Evolutionary conservation across 2,113 vertebrate species (phyloP).

Genomic region (Sturnira hondurensis): DNA sequence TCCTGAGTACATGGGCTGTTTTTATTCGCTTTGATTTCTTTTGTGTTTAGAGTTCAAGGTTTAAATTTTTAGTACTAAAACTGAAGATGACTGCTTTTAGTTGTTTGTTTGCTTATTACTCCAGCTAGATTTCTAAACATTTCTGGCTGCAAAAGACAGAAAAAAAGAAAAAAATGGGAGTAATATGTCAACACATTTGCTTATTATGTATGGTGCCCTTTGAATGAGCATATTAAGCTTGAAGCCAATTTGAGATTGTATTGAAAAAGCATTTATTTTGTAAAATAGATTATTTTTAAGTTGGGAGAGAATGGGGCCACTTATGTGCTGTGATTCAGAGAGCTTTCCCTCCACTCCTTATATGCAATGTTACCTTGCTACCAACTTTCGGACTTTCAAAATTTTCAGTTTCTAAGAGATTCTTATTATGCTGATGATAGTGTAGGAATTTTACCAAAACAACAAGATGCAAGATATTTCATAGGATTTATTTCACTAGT

Average conservation of each 20-base stretch:
- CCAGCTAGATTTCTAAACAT: constrained; percentile 48
- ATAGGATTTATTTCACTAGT: not conserved
- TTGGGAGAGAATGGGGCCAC: not conserved
- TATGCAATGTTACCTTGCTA: not conserved
- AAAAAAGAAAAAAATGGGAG: not conserved
- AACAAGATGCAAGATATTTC: not conserved
- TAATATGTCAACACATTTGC: constrained; percentile 32
- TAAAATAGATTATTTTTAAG: not conserved
- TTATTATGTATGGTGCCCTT: not conserved
- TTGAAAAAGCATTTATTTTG: not conserved
- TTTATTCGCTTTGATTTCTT: constrained; percentile 66
- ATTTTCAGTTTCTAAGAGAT: not conserved
- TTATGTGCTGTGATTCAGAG: not conserved
- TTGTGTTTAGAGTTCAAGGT: constrained; percentile 65
- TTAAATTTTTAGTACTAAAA: constrained; percentile 54
- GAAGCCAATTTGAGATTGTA: not conserved
- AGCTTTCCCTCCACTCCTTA: not conserved
- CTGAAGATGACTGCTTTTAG: constrained; percentile 43
- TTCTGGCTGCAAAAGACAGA: constrained; percentile 13
- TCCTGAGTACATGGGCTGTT: constrained; percentile 52
- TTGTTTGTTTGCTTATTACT: constrained; percentile 59
- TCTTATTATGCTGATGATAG: not conserved
- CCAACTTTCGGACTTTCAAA: not conserved
- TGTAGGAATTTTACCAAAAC: not conserved
- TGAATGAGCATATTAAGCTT: not conserved